A percentile compares a stretch with the other conserved stretches of the same genome.
phyloP scores from a whole-genome alignment of 2,888 invertebrate genomes.

The Xanthia togata region DNA sequence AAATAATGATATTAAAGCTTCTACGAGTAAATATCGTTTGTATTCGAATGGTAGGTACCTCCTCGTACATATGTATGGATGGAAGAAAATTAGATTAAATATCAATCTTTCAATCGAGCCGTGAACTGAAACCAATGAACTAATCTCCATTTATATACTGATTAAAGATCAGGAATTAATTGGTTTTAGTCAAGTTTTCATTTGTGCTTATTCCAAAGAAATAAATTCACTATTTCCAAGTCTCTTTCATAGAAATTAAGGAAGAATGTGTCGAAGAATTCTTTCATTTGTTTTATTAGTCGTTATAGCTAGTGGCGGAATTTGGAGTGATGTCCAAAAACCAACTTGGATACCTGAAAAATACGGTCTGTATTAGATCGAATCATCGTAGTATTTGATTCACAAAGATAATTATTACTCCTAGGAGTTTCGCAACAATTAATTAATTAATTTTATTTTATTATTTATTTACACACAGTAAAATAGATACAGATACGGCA shows the following conservation, averaged over 20 bases:
- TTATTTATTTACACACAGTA: no score
- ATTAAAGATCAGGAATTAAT: neutral
- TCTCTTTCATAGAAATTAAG: neutral
- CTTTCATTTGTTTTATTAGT: neutral
- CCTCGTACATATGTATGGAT: neutral
- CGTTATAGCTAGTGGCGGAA: neutral
- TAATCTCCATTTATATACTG: neutral
- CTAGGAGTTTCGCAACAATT: no score
- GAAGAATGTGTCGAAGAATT: neutral
- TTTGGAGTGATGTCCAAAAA: neutral
- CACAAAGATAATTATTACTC: neutral
- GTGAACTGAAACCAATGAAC: slow-evolving; percentile 13
- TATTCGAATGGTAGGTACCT: neutral
- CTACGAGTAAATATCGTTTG: neutral
- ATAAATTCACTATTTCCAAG: neutral
- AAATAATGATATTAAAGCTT: neutral
- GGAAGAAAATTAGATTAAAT: neutral
- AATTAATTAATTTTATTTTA: neutral
- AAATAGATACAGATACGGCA: no score
- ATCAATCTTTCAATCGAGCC: neutral
- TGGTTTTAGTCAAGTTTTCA: neutral
- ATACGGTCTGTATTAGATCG: neutral
- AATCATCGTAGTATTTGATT: neutral
- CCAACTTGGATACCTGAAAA: neutral
- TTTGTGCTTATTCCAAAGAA: neutral